These are phyloP conservation scores for Anhinga rufa DNA, from an alignment of 2,113 vertebrate genomes.

Conservation along the genomic window DNA sequence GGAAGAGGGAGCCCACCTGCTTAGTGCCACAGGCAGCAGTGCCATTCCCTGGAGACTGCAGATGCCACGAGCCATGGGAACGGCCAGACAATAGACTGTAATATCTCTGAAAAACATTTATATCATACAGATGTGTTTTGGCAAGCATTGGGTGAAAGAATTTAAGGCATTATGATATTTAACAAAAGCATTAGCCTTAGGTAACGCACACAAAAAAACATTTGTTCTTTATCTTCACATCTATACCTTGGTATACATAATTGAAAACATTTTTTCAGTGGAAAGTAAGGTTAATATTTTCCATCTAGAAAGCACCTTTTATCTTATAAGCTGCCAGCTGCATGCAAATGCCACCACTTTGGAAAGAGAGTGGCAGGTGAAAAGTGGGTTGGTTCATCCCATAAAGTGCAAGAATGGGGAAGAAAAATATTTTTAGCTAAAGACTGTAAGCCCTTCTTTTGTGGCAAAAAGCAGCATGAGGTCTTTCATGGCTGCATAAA, in stretches of 20 bases:
- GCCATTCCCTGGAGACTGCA: not conserved
- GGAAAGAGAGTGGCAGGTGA: not conserved
- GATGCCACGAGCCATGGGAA: not conserved
- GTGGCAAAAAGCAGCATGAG: not conserved
- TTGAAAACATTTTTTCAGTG: not conserved
- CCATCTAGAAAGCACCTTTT: not conserved
- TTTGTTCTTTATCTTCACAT: slow-evolving; percentile 8
- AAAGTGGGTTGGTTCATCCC: not conserved
- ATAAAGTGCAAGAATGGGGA: not conserved
- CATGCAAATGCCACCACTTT: not conserved
- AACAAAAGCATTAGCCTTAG: not conserved
- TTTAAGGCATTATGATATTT: not conserved
- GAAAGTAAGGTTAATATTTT: slow-evolving; percentile 18
- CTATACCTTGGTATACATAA: not conserved
- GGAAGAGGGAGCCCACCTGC: not conserved
- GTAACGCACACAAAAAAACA: not conserved
- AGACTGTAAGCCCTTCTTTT: not conserved
- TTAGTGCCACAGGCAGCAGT: fast-evolving
- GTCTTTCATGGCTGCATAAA: not conserved
- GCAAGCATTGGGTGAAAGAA: not conserved
- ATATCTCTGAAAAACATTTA: not conserved
- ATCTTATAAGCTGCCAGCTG: not conserved
- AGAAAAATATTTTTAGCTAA: not conserved
- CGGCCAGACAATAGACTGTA: not conserved
- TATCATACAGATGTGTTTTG: not conserved